These are phyloP conservation scores for Epizoanthus ramosus DNA, from an alignment of 92 coral and sea anemone genomes.

Conservation along the genomic window DNA sequence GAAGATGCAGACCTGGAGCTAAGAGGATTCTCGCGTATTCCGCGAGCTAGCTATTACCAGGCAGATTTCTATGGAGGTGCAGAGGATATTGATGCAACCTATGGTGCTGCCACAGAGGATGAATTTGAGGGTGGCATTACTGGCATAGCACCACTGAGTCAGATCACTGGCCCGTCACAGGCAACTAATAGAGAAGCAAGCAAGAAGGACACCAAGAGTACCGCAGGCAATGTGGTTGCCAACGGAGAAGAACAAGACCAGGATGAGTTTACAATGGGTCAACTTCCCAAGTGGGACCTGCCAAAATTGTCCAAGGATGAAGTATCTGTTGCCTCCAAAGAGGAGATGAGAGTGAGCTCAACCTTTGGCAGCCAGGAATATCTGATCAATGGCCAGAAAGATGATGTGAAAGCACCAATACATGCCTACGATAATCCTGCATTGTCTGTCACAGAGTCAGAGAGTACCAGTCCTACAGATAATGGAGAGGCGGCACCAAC, in stretches of 20 bases:
- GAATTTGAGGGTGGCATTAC: slow-evolving; percentile 64
- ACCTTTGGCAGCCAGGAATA: slow-evolving; percentile 34
- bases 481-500: not conserved
- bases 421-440: slow-evolving; percentile 73
- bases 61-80: slow-evolving; percentile 88
- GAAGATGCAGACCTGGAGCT: slow-evolving; percentile 72
- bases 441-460: slow-evolving; percentile 54
- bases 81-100: slow-evolving; percentile 73
- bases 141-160: slow-evolving; percentile 46
- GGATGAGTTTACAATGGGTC: slow-evolving; percentile 72
- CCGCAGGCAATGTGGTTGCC: not conserved
- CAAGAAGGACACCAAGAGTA: slow-evolving; percentile 1
- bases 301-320: slow-evolving; percentile 70
- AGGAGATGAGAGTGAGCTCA: slow-evolving; percentile 2
- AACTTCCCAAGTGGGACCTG: slow-evolving; percentile 85
- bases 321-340: slow-evolving; percentile 51
- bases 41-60: slow-evolving; percentile 62
- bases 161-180: slow-evolving; percentile 11
- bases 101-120: slow-evolving; percentile 47
- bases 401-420: slow-evolving; percentile 1
- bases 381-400: slow-evolving; percentile 1
- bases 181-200: slow-evolving; percentile 1
- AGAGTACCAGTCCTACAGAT: not conserved
- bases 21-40: slow-evolving; percentile 65
- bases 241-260: slow-evolving; percentile 21